Percentiles rank a stretch among this genome's conserved stretches.
phyloP scores from a whole-genome alignment of 2,888 invertebrate species.

The Dorcus parallelipipedus region DNA sequence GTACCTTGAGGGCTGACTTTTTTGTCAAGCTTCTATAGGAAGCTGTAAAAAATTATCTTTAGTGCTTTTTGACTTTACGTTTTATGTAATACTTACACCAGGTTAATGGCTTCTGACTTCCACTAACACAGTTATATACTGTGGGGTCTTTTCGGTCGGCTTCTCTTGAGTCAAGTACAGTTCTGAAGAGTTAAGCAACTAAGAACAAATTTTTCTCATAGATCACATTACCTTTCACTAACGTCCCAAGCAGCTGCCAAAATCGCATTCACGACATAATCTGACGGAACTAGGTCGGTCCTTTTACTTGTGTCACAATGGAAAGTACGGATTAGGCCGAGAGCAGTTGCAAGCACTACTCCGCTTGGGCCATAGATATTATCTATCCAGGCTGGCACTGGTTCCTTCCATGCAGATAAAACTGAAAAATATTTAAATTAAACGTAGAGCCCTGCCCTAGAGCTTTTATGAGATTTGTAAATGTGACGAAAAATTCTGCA shows the following conservation, averaged over 20 bases:
- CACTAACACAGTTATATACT: no score
- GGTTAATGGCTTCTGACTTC: no score
- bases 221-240: slow-evolving; percentile 42
- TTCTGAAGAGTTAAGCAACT: no score
- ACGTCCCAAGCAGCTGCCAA: slow-evolving; percentile 60
- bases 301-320: slow-evolving; percentile 65
- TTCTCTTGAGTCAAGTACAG: no score
- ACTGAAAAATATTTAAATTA: slow-evolving; percentile 25
- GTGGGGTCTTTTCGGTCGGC: no score
- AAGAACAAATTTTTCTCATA: no score
- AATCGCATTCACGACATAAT: slow-evolving; percentile 60
- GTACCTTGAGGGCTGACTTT: slow-evolving; percentile 50
- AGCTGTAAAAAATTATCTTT: not conserved
- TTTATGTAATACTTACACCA: no score
- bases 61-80: no score
- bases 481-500: no score
- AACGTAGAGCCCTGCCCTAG: no score
- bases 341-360: slow-evolving; percentile 67
- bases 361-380: slow-evolving; percentile 76
- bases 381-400: slow-evolving; percentile 69
- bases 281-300: slow-evolving; percentile 72
- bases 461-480: no score
- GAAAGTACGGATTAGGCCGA: slow-evolving; percentile 73
- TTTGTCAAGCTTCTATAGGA: not conserved
- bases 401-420: slow-evolving; percentile 51